phyloP scores from a whole-genome alignment of 1,140 invertebrate species.

The Brachionus manjavacas region DNA sequence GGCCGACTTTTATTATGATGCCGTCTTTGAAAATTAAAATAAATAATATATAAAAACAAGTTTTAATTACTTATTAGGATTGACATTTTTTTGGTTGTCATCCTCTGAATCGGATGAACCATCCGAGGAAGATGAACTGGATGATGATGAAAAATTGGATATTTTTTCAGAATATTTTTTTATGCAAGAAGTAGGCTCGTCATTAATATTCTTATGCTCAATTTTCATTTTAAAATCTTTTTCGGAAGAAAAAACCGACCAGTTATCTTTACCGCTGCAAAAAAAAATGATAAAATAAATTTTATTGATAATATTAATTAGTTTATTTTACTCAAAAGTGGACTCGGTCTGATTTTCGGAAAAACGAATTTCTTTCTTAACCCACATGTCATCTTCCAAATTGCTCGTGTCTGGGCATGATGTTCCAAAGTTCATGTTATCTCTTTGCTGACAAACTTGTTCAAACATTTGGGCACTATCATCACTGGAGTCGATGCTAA shows the following conservation, averaged over 20 bases:
- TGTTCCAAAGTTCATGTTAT: conserved; percentile 11
- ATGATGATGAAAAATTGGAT: neutral
- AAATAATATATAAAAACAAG: neutral
- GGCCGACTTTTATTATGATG: neutral
- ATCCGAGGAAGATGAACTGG: neutral
- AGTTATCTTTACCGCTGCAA: neutral
- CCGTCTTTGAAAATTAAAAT: neutral
- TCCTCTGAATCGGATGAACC: neutral
- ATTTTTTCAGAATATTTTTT: neutral
- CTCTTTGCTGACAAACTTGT: conserved; percentile 25
- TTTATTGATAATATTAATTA: neutral
- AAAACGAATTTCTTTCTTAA: conserved; percentile 12
- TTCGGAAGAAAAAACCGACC: conserved; percentile 12
- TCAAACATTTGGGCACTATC: conserved; percentile 17
- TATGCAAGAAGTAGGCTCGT: neutral
- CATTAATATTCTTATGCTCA: neutral
- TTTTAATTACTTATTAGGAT: neutral
- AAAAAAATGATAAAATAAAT: neutral
- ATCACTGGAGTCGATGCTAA: conserved; percentile 13
- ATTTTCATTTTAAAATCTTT: conserved; percentile 26
- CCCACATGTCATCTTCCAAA: conserved; percentile 11
- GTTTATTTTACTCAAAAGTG: neutral
- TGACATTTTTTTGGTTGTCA: neutral
- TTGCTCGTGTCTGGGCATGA: neutral
- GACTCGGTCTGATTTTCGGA: conserved; percentile 10